Evolutionary conservation across 2,888 invertebrate species (phyloP).

Genomic region (Agrotis puta): DNA sequence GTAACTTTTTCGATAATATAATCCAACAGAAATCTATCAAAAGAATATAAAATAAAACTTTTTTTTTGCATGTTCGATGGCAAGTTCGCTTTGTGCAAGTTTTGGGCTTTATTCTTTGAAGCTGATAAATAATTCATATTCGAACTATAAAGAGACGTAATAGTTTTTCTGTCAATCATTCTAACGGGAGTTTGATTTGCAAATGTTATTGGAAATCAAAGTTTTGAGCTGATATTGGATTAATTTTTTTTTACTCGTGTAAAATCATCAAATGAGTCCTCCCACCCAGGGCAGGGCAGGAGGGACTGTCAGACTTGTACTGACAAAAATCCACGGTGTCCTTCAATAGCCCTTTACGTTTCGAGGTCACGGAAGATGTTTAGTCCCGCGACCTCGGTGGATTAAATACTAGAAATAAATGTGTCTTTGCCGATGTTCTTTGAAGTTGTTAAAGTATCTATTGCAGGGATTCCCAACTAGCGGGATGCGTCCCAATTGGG

Average conservation of each 20-base stretch:
- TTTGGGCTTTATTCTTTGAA: constrained; percentile 44
- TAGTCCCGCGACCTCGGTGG: too few relatives aligned
- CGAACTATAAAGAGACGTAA: constrained; percentile 39
- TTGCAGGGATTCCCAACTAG: too few relatives aligned
- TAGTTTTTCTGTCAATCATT: constrained; percentile 60
- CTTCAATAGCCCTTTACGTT: too few relatives aligned
- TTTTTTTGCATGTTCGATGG: constrained; percentile 58
- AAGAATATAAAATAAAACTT: constrained; percentile 52
- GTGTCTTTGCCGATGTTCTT: constrained; percentile 3
- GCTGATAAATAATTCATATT: constrained; percentile 63
- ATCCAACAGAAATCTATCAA: constrained; percentile 51
- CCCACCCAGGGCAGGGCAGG: too few relatives aligned
- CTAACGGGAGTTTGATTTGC: constrained; percentile 16
- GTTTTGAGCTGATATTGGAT: constrained; percentile 25
- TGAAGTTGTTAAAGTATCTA: too few relatives aligned
- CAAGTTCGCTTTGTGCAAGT: constrained; percentile 57
- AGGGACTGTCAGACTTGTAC: too few relatives aligned
- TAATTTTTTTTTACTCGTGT: too few relatives aligned
- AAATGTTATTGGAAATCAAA: neutral
- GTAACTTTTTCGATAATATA: constrained; percentile 54
- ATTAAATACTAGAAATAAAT: too few relatives aligned
- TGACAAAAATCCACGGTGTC: too few relatives aligned
- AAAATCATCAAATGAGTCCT: too few relatives aligned
- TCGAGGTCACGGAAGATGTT: too few relatives aligned
- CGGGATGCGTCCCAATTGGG: too few relatives aligned